Conservation (phyloP, 2,113 vertebrate species). For the Tragelaphus buxtoni region DNA sequence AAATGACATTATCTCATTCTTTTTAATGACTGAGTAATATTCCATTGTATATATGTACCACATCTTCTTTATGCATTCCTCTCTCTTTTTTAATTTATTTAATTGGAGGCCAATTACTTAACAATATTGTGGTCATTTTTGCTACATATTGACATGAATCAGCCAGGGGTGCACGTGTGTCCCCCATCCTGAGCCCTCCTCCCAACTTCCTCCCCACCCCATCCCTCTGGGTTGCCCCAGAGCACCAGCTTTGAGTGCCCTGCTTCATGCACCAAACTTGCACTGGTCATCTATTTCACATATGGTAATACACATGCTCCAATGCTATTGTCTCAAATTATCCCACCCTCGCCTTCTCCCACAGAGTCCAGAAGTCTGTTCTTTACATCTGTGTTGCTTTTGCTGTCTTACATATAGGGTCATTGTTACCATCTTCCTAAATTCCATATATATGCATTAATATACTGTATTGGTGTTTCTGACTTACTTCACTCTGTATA, state of each 20-base stretch:
- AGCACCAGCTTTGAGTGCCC: not conserved
- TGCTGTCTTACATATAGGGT: not conserved
- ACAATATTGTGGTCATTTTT: not conserved
- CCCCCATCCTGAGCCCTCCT: not conserved
- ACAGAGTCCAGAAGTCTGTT: not conserved
- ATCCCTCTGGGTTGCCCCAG: not conserved
- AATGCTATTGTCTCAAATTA: not conserved
- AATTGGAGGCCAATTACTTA: not conserved
- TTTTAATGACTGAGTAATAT: not conserved
- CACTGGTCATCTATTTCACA: not conserved
- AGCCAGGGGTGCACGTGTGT: not conserved
- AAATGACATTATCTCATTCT: not conserved
- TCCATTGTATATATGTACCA: no score
- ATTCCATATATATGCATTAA: not conserved
- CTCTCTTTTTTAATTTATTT: not conserved
- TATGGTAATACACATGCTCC: not conserved
- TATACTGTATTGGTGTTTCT: not conserved
- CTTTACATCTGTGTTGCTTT: not conserved
- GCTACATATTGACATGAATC: not conserved
- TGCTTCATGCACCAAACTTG: not conserved
- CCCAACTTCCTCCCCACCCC: not conserved
- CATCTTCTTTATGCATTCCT: not conserved
- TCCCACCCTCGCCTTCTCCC: not conserved
- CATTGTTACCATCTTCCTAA: not conserved
- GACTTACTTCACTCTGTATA: not conserved